Evolutionary conservation across 2,888 invertebrate genomes (phyloP).

Genomic region (Argyresthia goedartella): DNA sequence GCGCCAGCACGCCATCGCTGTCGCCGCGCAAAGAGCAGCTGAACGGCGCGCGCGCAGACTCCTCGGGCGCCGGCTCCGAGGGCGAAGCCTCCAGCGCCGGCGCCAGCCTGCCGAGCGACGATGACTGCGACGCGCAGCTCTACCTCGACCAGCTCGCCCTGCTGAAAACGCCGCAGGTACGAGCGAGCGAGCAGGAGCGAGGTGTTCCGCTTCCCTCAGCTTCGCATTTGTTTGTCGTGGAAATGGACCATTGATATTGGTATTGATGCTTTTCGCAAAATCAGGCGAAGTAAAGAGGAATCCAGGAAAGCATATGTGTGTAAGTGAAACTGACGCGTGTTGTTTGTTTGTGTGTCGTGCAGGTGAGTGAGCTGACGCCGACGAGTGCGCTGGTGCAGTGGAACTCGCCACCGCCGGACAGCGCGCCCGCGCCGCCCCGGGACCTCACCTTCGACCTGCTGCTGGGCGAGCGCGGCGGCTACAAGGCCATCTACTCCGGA

Average conservation of each 20-base stretch:
- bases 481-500: slow-evolving; percentile 87
- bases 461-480: slow-evolving; percentile 86
- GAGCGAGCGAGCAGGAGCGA: too few relatives aligned
- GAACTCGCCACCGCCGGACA: slow-evolving; percentile 74
- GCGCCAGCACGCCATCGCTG: slow-evolving; percentile 73
- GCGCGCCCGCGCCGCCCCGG: slow-evolving; percentile 45
- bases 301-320: too few relatives aligned
- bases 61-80: slow-evolving; percentile 80
- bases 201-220: slow-evolving; percentile 22
- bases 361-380: slow-evolving; percentile 87
- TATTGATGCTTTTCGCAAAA: too few relatives aligned
- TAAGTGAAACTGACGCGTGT: too few relatives aligned
- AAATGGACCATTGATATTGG: too few relatives aligned
- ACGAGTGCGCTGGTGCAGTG: slow-evolving; percentile 89
- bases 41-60: slow-evolving; percentile 68
- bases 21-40: slow-evolving; percentile 80
- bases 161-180: slow-evolving; percentile 82
- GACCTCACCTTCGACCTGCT: slow-evolving; percentile 86
- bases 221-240: too few relatives aligned
- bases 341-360: too few relatives aligned
- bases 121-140: slow-evolving; percentile 77
- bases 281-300: too few relatives aligned
- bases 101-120: slow-evolving; percentile 79
- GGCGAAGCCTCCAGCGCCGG: slow-evolving; percentile 83
- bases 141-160: slow-evolving; percentile 80